Evolutionary conservation across 2,888 invertebrate genomes (phyloP).

Genomic region (Troglohyphantes excavatus): DNA sequence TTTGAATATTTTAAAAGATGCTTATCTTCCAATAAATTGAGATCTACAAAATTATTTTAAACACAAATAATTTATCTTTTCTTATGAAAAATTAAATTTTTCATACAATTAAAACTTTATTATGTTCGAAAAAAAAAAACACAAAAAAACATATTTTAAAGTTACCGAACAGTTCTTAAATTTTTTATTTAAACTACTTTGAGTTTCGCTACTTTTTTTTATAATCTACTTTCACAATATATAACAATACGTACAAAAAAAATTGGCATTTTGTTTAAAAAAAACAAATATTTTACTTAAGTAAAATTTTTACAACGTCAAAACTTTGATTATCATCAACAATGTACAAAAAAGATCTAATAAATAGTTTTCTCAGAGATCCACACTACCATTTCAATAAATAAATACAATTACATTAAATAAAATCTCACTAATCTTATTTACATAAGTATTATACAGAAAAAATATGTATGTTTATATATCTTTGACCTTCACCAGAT

Average conservation of each 20-base stretch:
- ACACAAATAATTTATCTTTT: too few species aligned
- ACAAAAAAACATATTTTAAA: too few species aligned
- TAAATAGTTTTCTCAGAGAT: not conserved
- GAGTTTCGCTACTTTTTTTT: too few species aligned
- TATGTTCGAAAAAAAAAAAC: too few species aligned
- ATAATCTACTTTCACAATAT: not conserved
- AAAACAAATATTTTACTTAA: too few species aligned
- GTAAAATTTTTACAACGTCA: not conserved
- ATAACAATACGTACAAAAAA: not conserved
- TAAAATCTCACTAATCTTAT: not conserved
- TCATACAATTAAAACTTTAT: too few species aligned
- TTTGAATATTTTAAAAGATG: too few species aligned
- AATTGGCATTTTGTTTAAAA: not conserved
- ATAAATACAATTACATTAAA: not conserved
- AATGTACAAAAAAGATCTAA: conserved; percentile 1
- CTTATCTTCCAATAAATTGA: too few species aligned
- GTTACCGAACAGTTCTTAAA: too few species aligned
- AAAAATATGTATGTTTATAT: not conserved
- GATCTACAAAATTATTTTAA: too few species aligned
- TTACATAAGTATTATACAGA: not conserved
- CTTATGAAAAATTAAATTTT: too few species aligned
- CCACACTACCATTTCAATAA: not conserved
- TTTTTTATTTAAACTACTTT: too few species aligned
- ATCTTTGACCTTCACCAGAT: not conserved
- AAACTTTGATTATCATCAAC: conserved; percentile 2